Conservation (phyloP, 2,113 vertebrate species). For the Gymnobelideus leadbeateri region DNA sequence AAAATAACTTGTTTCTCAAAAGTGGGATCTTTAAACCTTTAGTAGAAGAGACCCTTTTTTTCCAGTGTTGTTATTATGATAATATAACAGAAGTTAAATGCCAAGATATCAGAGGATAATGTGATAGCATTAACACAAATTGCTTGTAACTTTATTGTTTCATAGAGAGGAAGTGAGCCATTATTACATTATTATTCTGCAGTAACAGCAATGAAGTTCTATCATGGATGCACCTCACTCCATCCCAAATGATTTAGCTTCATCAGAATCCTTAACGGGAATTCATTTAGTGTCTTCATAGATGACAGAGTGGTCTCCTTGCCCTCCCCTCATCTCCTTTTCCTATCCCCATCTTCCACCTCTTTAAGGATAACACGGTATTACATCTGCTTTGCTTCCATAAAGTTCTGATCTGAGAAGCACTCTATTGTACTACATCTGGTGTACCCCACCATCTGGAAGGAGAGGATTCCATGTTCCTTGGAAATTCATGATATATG, state of each 20-base stretch:
- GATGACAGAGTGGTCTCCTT: neutral
- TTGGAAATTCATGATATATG: accelerated
- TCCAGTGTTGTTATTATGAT: neutral
- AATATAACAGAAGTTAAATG: neutral
- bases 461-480: neutral
- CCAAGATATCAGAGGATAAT: neutral
- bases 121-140: neutral
- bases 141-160: neutral
- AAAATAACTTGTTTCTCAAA: neutral
- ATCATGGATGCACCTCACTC: neutral
- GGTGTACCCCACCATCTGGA: neutral
- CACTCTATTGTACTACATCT: neutral
- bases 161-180: too few relatives aligned
- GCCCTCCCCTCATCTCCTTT: neutral
- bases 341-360: neutral
- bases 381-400: conserved; percentile 11
- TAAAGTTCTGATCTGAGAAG: neutral
- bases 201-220: neutral
- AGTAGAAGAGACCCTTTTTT: neutral
- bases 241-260: conserved; percentile 6
- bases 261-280: neutral
- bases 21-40: too few relatives aligned
- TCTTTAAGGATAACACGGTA: neutral
- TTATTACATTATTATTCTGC: neutral
- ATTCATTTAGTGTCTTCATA: neutral